Percentiles rank a stretch among this genome's conserved stretches.
phyloP scores from a whole-genome alignment of 2,888 invertebrate species.

The Subacronicta megacephala region DNA sequence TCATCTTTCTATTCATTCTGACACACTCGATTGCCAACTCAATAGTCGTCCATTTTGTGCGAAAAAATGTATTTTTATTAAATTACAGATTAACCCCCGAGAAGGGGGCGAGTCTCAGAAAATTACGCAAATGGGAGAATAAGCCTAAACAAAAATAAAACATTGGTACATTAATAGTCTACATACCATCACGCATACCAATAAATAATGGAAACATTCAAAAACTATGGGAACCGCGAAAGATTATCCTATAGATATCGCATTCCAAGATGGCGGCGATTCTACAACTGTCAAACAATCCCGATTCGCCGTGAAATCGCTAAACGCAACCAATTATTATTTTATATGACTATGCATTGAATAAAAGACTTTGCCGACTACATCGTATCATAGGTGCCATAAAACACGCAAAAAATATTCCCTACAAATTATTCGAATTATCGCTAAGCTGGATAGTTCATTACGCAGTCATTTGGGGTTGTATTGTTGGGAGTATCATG shows the following conservation, averaged over 20 bases:
- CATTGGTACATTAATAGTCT: conserved; percentile 3
- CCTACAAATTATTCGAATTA: neutral
- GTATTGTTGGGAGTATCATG: neutral
- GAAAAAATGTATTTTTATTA: too few species aligned
- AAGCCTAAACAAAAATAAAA: neutral
- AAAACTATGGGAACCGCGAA: conserved; percentile 54
- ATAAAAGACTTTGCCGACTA: conserved; percentile 6
- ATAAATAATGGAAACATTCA: conserved; percentile 6
- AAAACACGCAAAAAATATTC: neutral
- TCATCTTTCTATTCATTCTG: too few species aligned
- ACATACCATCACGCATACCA: conserved; percentile 16
- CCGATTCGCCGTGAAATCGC: conserved; percentile 69
- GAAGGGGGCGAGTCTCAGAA: too few species aligned
- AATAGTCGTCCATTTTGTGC: too few species aligned
- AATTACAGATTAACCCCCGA: too few species aligned
- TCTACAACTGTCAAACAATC: conserved; percentile 68
- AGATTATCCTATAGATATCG: conserved; percentile 38
- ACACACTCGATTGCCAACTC: too few species aligned
- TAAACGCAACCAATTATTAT: conserved; percentile 69
- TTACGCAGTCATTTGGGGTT: neutral
- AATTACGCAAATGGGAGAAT: too few species aligned
- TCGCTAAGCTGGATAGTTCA: neutral
- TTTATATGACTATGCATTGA: conserved; percentile 51
- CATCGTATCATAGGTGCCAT: neutral
- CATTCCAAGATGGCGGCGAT: conserved; percentile 58